phyloP scores from a whole-genome alignment of 2,113 vertebrate genomes.

The Hyperopisus bebe region DNA sequence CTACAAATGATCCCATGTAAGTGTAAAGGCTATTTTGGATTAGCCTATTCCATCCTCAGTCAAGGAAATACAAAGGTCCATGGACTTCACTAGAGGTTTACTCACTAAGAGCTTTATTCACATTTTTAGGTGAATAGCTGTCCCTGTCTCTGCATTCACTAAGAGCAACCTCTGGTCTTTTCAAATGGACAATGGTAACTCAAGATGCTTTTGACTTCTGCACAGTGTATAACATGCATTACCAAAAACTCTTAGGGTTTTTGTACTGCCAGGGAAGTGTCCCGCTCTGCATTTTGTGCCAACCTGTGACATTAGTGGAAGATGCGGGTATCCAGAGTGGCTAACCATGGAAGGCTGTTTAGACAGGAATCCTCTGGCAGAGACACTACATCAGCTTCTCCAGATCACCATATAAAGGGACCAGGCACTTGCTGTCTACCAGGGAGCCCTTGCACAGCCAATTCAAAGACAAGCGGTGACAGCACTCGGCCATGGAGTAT shows the following conservation, averaged over 20 bases:
- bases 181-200: neutral
- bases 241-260: neutral
- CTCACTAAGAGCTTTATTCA: neutral
- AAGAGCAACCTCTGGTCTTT: neutral
- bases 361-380: neutral
- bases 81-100: neutral
- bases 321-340: neutral
- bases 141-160: neutral
- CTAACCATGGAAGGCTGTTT: neutral
- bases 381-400: neutral
- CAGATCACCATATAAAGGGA: neutral
- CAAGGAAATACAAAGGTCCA: neutral
- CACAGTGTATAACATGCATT: neutral
- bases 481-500: neutral
- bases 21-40: neutral
- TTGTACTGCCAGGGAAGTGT: neutral
- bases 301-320: neutral
- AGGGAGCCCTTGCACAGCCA: neutral
- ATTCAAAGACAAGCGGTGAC: neutral
- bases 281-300: neutral
- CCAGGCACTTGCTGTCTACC: neutral
- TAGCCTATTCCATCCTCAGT: neutral
- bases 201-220: neutral
- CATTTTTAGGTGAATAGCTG: neutral
- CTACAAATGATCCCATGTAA: neutral